phyloP scores from a whole-genome alignment of 2,888 invertebrate genomes.

The Ellobium chinense region DNA sequence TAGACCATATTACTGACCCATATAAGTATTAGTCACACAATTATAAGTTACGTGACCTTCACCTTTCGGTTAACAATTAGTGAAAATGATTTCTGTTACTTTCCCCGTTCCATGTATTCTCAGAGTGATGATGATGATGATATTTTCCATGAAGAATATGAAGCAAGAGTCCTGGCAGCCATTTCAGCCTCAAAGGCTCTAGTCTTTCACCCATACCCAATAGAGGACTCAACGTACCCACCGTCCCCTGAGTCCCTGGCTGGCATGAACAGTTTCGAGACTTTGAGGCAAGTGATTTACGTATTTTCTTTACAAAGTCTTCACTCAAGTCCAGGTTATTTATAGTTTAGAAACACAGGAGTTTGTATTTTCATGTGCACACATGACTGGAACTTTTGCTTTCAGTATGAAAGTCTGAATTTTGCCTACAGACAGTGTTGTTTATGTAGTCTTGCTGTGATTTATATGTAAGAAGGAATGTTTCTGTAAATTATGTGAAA shows the following conservation, averaged over 20 bases:
- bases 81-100: no score
- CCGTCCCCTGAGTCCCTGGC: slow-evolving; percentile 45
- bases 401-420: not conserved
- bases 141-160: slow-evolving; percentile 56
- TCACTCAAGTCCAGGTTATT: not conserved
- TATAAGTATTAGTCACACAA: no score
- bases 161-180: slow-evolving; percentile 70
- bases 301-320: not conserved
- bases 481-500: no score
- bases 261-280: slow-evolving; percentile 28
- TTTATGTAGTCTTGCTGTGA: no score
- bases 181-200: slow-evolving; percentile 68
- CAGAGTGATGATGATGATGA: slow-evolving; percentile 46
- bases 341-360: no score
- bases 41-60: no score
- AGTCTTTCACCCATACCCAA: slow-evolving; percentile 63
- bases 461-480: no score
- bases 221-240: slow-evolving; percentile 69
- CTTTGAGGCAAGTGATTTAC: slow-evolving; percentile 20
- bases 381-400: not conserved
- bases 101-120: no score
- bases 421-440: no score
- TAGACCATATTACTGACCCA: no score
- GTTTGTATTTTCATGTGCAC: no score
- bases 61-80: no score